phyloP scores from a whole-genome alignment of 2,113 vertebrate genomes.

The Trichechus manatus region DNA sequence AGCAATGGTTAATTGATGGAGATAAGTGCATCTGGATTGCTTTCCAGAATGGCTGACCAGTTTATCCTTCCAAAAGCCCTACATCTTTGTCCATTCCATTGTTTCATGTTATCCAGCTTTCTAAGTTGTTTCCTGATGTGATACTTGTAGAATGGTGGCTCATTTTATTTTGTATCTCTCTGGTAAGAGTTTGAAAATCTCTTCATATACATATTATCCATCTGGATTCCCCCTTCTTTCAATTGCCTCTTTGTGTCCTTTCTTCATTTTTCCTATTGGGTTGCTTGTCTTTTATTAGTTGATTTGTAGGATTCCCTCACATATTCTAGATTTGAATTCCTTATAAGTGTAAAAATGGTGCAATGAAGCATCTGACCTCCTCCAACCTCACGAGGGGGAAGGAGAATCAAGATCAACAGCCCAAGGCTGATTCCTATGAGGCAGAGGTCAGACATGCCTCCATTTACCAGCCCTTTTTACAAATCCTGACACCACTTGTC shows the following conservation, averaged over 20 bases:
- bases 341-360: background rate
- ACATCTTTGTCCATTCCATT: background rate
- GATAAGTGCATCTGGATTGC: background rate
- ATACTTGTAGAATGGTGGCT: background rate
- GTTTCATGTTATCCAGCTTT: background rate
- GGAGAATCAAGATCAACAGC: too few species aligned
- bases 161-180: conserved; percentile 34
- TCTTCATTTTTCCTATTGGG: background rate
- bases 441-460: too few species aligned
- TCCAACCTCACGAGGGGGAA: too few species aligned
- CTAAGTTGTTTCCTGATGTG: background rate
- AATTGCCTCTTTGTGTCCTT: background rate
- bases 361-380: too few species aligned
- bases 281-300: background rate
- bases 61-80: background rate
- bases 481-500: too few species aligned
- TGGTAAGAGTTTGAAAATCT: background rate
- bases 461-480: too few species aligned
- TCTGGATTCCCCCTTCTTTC: background rate
- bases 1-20: background rate
- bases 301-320: background rate
- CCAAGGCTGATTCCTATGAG: too few species aligned
- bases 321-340: background rate
- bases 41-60: background rate
- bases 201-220: background rate